These are phyloP conservation scores for Podarcis cretensis DNA, from an alignment of 2,113 vertebrate species.

Conservation along the genomic window DNA sequence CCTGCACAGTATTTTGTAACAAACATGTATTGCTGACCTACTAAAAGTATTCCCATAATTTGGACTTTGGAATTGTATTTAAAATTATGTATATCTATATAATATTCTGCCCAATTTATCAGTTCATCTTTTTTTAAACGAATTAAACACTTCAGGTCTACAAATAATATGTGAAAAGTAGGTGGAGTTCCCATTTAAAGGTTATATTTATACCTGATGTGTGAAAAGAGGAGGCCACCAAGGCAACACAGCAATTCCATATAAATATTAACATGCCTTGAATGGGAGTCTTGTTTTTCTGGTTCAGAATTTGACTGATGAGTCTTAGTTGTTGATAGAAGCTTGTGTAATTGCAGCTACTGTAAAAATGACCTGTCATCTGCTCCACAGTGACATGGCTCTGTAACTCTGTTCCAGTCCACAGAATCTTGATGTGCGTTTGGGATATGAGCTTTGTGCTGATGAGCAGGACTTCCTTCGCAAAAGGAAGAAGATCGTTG, in stretches of 20 bases:
- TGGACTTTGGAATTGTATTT: no score
- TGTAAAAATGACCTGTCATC: not conserved
- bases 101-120: no score
- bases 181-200: not conserved
- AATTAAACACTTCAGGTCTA: not conserved
- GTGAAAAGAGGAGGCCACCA: not conserved
- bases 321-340: not conserved
- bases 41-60: no score
- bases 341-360: not conserved
- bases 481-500: constrained; percentile 79
- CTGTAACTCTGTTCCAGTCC: constrained; percentile 66
- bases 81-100: no score
- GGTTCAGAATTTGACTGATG: not conserved
- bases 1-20: no score
- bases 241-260: not conserved
- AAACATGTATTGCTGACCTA: no score
- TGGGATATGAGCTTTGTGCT: constrained; percentile 78
- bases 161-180: not conserved
- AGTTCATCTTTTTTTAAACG: not conserved
- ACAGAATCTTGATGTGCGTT: constrained; percentile 76
- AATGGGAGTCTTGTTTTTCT: constrained; percentile 26
- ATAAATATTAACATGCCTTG: constrained; percentile 3
- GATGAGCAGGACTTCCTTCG: constrained; percentile 82
- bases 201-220: not conserved
- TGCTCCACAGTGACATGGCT: not conserved